Percentiles rank a stretch among this genome's conserved stretches.
These are phyloP conservation scores for Oreochromis mossambicus DNA, from an alignment of 2,797 vertebrate species.

Conservation along the genomic window DNA sequence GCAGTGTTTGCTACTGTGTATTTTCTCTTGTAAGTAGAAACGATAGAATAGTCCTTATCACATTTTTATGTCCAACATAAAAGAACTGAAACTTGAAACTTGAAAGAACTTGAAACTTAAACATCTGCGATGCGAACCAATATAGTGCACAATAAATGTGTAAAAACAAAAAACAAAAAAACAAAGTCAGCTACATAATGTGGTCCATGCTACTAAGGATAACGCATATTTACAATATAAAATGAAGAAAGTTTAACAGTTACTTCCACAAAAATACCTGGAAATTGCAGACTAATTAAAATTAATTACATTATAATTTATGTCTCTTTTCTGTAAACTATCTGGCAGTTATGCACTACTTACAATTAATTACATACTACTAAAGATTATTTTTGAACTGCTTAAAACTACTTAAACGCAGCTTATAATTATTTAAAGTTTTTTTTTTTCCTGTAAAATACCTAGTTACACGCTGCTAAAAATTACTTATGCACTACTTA, in stretches of 20 bases:
- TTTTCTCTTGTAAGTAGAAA: not conserved
- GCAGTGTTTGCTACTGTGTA: not conserved
- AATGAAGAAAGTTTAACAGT: not conserved
- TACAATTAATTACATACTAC: not conserved
- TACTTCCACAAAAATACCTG: not conserved
- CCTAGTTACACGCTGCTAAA: not conserved
- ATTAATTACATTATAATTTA: not conserved
- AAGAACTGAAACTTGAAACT: not conserved
- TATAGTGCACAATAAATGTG: not conserved
- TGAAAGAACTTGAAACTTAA: not conserved
- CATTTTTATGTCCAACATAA: not conserved
- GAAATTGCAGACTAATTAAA: not conserved
- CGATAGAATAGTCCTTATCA: not conserved
- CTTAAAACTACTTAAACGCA: not conserved
- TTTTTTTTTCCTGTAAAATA: fast-evolving
- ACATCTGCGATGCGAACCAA: not conserved
- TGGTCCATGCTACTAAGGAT: not conserved
- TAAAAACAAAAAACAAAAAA: not conserved
- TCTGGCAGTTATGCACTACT: not conserved
- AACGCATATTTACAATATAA: not conserved
- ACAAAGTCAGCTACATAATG: not conserved
- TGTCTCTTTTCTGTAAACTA: not conserved
- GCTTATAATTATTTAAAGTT: not conserved
- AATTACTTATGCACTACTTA: not conserved
- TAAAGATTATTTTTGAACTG: not conserved